A percentile compares a stretch with the other conserved stretches of the same genome.
These are phyloP conservation scores for Centropus unirufus DNA, from an alignment of 2,113 vertebrate genomes.

Conservation along the genomic window DNA sequence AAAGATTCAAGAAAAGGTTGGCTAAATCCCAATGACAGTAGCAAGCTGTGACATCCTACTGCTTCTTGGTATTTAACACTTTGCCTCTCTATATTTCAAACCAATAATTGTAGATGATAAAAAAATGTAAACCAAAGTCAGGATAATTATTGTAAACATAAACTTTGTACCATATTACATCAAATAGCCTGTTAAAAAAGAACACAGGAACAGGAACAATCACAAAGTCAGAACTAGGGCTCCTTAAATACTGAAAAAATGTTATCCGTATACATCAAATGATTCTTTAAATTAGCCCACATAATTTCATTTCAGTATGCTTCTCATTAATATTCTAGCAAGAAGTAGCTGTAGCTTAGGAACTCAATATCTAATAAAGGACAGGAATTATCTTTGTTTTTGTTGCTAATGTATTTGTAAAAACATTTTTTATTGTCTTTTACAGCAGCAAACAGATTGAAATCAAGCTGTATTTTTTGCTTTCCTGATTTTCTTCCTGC, in stretches of 20 bases:
- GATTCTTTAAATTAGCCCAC: conserved; percentile 11
- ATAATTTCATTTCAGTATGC: neutral
- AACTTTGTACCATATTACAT: neutral
- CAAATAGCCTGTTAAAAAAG: neutral
- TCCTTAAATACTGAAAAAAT: neutral
- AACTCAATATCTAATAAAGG: neutral
- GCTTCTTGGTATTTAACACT: neutral
- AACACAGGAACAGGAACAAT: neutral
- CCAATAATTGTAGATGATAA: neutral
- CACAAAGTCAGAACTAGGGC: neutral
- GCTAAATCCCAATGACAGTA: neutral
- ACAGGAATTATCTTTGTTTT: no score
- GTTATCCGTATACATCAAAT: conserved; percentile 3
- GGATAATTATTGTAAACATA: neutral
- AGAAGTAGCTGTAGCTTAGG: neutral
- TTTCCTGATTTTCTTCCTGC: no score
- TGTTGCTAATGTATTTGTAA: no score
- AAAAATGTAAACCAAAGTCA: neutral
- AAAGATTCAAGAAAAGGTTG: neutral
- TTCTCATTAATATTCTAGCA: neutral
- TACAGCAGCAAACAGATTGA: no score
- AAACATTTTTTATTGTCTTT: no score
- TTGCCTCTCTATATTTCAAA: neutral
- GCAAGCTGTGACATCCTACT: neutral
- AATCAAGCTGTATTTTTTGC: no score